phyloP scores from a whole-genome alignment of 2,888 invertebrate species.

The Uloborus plumipes region DNA sequence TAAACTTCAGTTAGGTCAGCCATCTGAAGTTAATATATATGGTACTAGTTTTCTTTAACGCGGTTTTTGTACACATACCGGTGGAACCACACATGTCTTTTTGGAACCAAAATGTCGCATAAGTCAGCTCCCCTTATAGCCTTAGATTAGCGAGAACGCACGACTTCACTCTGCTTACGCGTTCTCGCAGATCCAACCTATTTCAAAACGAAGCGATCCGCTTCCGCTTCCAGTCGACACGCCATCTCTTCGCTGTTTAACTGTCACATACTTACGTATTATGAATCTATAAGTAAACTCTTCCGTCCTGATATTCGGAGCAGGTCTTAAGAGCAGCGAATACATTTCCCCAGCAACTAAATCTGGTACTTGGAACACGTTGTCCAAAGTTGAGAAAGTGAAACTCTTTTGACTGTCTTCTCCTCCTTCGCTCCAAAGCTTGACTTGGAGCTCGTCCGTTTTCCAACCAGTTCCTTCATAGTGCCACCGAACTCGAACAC shows the following conservation, averaged over 20 bases:
- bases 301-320: constrained; percentile 48
- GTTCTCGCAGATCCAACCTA: not conserved
- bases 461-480: constrained; percentile 60
- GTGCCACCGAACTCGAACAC: constrained; percentile 22
- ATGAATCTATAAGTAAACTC: constrained; percentile 33
- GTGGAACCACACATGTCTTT: too few species aligned
- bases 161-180: too few species aligned
- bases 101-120: too few species aligned
- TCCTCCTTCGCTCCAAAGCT: constrained; percentile 12
- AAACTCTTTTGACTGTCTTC: not conserved
- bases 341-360: constrained; percentile 26
- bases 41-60: too few species aligned
- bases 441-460: constrained; percentile 42
- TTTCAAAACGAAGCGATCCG: too few species aligned
- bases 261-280: constrained; percentile 33
- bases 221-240: too few species aligned
- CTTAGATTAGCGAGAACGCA: too few species aligned
- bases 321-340: constrained; percentile 42
- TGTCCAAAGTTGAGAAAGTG: constrained; percentile 25
- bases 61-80: too few species aligned
- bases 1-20: too few species aligned
- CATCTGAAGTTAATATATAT: too few species aligned
- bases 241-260: too few species aligned
- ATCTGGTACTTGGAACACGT: constrained; percentile 10
- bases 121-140: too few species aligned